Conservation (phyloP, 2,113 vertebrate genomes). For the Anoura caudifer region DNA sequence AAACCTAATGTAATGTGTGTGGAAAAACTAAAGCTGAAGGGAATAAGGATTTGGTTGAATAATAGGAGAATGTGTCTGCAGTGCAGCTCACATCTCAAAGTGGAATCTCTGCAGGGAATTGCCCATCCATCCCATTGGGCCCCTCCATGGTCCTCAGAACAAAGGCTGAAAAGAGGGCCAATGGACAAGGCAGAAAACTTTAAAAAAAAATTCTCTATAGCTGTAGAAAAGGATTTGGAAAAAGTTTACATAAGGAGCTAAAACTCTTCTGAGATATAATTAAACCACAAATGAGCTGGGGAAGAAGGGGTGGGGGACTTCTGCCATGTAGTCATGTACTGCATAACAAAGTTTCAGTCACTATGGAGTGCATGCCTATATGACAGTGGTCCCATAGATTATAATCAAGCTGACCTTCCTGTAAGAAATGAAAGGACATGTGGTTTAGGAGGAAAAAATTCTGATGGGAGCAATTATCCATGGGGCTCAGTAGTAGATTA, state of each 20-base stretch:
- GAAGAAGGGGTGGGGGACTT: background rate
- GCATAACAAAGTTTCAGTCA: background rate
- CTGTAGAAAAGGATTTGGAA: background rate
- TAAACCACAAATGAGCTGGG: background rate
- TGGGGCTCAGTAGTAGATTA: background rate
- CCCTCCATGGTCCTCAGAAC: background rate
- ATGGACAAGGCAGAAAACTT: background rate
- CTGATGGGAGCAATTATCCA: background rate
- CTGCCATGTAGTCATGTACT: background rate
- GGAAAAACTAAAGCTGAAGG: background rate
- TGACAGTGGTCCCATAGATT: background rate
- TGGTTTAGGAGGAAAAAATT: background rate
- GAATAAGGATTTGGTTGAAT: background rate
- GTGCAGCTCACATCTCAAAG: background rate
- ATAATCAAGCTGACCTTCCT: background rate
- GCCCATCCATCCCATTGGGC: background rate
- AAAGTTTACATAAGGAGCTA: background rate
- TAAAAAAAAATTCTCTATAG: background rate
- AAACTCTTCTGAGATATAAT: slow-evolving; percentile 38
- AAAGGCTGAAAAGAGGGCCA: background rate
- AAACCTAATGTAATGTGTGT: background rate
- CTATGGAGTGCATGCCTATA: background rate
- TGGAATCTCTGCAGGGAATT: background rate
- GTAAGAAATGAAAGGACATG: background rate
- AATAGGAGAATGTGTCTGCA: background rate